Base-by-base conservation (phyloP, 1,140 invertebrate genomes). In the Lordiphosa mommai region DNA sequence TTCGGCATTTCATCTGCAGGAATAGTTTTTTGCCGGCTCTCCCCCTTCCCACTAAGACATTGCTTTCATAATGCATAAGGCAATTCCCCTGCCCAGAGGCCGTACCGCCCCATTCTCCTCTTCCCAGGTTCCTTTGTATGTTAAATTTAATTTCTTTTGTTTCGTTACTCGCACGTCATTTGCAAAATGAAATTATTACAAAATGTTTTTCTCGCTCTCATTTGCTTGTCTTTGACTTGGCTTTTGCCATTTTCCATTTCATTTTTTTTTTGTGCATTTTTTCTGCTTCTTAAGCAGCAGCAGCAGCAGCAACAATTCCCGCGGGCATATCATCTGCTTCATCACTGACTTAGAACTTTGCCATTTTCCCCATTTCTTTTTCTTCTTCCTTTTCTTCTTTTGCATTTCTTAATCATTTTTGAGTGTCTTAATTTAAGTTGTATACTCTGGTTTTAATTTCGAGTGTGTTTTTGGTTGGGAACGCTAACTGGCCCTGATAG, bases 111-210 rank as follows among this genome's bases (percentile, higher is more conserved):
- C 40, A n/a, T 36, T 58, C 44, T 51, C 34, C 33, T 55, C 43
- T 37, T n/a, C n/a, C 16, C 27, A 36, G 47, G 33, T 53, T 72
- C 68, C 71, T 86, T 86, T 72, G 70, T 74, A 86, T 74, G 82
- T 86, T 86, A 72, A 86, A 86, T 72, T 84, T 84, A 84, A 84
- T 76, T 80, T 86, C 80, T 86, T 86, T 86, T 86, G 80, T 86
- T 86, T 86, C 74, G 80, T 86, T 86, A 80, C 73, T 86, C 67
- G 80, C 74, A 86, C 80, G 80, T 86, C 80, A 86, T 80, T 86
- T 86, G 80, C 80, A 86, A 86, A 86, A 86, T 85, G 71, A 86
- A 86, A 86, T 86, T 86, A 86, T 86, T 80, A 86, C 74, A 86
- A 72, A 86, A 86, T 86, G 61, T 72, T 74, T 60, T 72, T 44